Conservation (phyloP, 1,140 invertebrate genomes). For the Ganaspis sp. region DNA sequence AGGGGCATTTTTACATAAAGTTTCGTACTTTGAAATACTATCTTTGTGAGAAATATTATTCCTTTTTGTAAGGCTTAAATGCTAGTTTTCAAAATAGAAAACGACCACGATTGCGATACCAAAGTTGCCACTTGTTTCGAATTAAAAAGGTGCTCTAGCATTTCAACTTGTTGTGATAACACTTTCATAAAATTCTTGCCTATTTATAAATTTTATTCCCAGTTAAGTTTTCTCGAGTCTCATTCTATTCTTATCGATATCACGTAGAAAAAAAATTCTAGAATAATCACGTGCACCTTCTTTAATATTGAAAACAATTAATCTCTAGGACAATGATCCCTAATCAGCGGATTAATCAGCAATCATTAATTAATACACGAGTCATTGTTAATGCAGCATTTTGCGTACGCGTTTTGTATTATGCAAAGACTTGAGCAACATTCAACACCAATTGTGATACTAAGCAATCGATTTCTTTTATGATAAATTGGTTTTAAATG, state of each 20-base stretch:
- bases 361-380: background rate
- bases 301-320: background rate
- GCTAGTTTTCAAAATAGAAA: background rate
- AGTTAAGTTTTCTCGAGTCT: background rate
- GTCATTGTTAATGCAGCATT: background rate
- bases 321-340: background rate
- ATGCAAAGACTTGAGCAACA: background rate
- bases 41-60: background rate
- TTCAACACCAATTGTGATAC: conserved; percentile 28
- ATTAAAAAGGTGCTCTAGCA: background rate
- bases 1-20: conserved; percentile 3
- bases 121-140: background rate
- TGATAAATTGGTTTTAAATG: background rate
- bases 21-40: conserved; percentile 17
- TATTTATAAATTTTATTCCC: background rate
- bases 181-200: background rate
- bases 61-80: background rate
- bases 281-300: conserved; percentile 22
- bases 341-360: background rate
- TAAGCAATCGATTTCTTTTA: background rate
- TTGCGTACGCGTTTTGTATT: conserved; percentile 26
- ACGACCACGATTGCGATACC: background rate
- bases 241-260: conserved; percentile 9
- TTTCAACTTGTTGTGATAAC: conserved; percentile 1
- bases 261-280: background rate